Evolutionary conservation across 2,113 vertebrate species (phyloP).

Genomic region (Psammodynastes pulverulentus): DNA sequence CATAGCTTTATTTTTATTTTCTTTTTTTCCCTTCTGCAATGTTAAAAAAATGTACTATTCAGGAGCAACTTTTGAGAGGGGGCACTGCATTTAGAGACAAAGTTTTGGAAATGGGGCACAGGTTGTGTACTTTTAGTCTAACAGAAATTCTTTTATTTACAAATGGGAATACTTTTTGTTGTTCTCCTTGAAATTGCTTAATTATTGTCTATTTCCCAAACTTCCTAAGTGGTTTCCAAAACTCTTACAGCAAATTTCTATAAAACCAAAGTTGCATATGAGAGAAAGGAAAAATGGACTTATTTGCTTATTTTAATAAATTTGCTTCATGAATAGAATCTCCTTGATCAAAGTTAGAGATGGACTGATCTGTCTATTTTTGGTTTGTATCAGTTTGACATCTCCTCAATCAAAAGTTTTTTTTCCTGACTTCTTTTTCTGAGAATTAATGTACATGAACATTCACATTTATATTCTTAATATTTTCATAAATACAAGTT

Average conservation of each 20-base stretch:
- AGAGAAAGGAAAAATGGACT: background rate
- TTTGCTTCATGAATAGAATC: too few relatives aligned
- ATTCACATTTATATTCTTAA: background rate
- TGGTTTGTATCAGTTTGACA: background rate
- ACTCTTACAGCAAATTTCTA: background rate
- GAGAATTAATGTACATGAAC: background rate
- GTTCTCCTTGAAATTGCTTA: background rate
- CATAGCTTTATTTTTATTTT: background rate
- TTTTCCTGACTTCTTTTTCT: background rate
- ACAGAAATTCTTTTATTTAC: background rate
- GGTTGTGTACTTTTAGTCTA: background rate
- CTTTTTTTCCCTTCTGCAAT: background rate
- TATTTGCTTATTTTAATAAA: background rate
- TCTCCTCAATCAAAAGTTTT: background rate
- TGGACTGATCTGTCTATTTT: background rate
- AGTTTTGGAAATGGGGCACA: background rate
- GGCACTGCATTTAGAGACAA: background rate
- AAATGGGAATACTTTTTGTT: background rate
- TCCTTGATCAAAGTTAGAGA: background rate
- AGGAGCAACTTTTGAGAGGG: background rate
- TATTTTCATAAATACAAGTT: background rate
- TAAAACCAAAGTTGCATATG: background rate
- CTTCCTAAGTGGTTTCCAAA: background rate
- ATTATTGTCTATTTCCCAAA: background rate
- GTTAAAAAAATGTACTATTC: background rate